These are phyloP conservation scores for Drosophila borborema DNA, from an alignment of 2,888 invertebrate species.

Conservation along the genomic window DNA sequence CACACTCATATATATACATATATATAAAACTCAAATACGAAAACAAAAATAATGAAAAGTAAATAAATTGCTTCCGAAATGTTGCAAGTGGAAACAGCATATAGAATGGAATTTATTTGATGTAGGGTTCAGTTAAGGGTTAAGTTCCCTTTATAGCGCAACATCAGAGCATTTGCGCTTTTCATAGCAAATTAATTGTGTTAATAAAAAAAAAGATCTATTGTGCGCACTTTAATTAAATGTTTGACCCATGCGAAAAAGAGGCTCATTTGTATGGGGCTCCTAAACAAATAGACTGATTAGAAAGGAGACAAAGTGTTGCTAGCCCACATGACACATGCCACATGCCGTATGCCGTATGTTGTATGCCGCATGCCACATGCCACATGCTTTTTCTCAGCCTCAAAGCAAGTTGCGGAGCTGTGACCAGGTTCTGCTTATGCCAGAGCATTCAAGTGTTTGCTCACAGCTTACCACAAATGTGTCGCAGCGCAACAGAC, in stretches of 20 bases:
- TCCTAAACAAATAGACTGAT: slow-evolving; percentile 76
- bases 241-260: slow-evolving; percentile 7
- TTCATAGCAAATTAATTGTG: slow-evolving; percentile 14
- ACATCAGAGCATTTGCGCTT: neutral
- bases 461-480: slow-evolving; percentile 66
- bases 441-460: slow-evolving; percentile 50
- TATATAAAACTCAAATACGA: neutral
- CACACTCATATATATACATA: neutral
- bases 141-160: no score
- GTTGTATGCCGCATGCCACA: neutral
- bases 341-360: neutral
- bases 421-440: neutral
- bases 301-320: slow-evolving; percentile 55
- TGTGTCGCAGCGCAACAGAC: slow-evolving; percentile 38
- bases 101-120: neutral
- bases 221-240: slow-evolving; percentile 45
- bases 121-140: neutral
- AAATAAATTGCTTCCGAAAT: slow-evolving; percentile 3
- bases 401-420: neutral
- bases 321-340: slow-evolving; percentile 5
- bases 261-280: slow-evolving; percentile 34
- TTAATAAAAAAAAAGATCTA: neutral
- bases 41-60: slow-evolving; percentile 2
- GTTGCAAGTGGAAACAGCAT: neutral
- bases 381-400: slow-evolving; percentile 13